Base-by-base conservation (phyloP, 2,797 vertebrate species). In the Notolabrus celidotus region DNA sequence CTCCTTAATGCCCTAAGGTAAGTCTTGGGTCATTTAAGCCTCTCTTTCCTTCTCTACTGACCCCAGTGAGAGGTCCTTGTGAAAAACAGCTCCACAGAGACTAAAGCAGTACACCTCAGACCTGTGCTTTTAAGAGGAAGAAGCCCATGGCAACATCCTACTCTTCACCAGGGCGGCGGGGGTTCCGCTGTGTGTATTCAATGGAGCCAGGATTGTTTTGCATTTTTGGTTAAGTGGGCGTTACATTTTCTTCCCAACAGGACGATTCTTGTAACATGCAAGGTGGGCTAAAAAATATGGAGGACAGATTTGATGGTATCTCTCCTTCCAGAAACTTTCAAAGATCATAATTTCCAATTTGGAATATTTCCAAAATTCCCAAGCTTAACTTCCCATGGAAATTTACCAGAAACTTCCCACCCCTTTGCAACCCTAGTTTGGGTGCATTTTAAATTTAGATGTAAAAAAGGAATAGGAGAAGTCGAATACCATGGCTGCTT, bases 61-160 rank as follows among this genome's bases (percentile, higher is more conserved):
- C 83, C 81, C 78, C 69, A 56, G 77, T 63, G 54, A 80, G 69
- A 70, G 75, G 67, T 76, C 63, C 77, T 68, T 54, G 45, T 88
- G 66, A 80, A 83, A 90, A 79, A 90, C 83, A 22, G 79, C 76
- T 15, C 86, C 83, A 45, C 71, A 8, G 83, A 84, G 86, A 86
- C 73, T 67, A 77, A 81, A 52, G 84, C 85, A 70, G 71, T 87
- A 83, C 90, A 87, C 27, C 51, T 60, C 22, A 59, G 81, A 60
- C 70, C 61, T 58, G 56, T 51, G 60, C 68, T 79, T 86, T 43
- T 58, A 47, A 56, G 33, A 47, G 66, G 60, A 74, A 58, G 53
- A 10, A 55, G 42, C 85, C 82, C 72, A 31, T 23, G 75, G 76
- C 80, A 75, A 62, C 62, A 49, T 68, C 33, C 34, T 71, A 42